Evolutionary conservation across 2,113 vertebrate genomes (phyloP).

Genomic region (Epinephelus fuscoguttatus): DNA sequence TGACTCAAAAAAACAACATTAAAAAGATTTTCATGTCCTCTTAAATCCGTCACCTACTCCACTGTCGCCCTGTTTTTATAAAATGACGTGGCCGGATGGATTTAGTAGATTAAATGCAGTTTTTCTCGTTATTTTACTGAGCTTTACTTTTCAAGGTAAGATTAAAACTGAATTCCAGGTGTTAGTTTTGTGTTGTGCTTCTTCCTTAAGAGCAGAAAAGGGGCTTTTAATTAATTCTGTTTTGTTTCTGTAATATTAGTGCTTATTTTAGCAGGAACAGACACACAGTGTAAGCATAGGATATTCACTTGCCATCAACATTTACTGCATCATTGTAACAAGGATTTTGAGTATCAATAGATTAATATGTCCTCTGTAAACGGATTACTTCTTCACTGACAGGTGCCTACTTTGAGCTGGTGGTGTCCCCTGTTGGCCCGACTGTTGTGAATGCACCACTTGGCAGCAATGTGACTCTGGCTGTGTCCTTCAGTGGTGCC

Average conservation of each 20-base stretch:
- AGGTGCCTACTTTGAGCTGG: slow-evolving; percentile 65
- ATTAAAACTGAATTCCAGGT: background rate
- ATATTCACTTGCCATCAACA: background rate
- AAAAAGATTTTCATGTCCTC: background rate
- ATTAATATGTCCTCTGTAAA: background rate
- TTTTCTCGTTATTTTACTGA: slow-evolving; percentile 26
- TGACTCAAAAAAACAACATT: background rate
- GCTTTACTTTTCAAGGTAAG: slow-evolving; percentile 64
- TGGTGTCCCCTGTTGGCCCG: slow-evolving; percentile 46
- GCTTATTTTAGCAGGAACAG: background rate
- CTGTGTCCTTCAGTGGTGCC: slow-evolving; percentile 67
- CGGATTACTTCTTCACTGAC: background rate
- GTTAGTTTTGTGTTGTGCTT: background rate
- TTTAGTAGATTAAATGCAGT: background rate
- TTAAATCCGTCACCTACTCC: background rate
- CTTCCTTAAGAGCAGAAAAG: too few relatives aligned
- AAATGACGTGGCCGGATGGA: slow-evolving; percentile 33
- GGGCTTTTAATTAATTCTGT: too few relatives aligned
- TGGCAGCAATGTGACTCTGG: slow-evolving; percentile 75
- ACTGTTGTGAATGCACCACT: slow-evolving; percentile 30
- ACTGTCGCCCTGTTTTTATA: background rate
- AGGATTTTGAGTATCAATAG: background rate
- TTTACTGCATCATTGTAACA: background rate
- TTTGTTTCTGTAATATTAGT: background rate
- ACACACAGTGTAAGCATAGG: background rate